These are phyloP conservation scores for Candidula unifasciata DNA, from an alignment of 2,888 invertebrate species.

Conservation along the genomic window DNA sequence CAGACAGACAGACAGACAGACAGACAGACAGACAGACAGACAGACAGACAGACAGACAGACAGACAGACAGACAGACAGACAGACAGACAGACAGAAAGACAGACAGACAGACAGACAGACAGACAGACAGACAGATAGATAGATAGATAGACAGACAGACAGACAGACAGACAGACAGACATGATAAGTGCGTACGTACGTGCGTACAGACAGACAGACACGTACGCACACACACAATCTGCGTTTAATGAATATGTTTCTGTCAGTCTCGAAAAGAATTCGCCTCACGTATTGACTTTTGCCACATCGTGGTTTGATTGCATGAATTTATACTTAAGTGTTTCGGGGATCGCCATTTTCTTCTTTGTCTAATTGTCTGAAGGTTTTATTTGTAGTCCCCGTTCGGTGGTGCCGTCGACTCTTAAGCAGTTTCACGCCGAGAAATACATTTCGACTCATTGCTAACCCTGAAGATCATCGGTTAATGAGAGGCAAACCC, in stretches of 20 bases:
- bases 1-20: neutral
- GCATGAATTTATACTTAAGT: no score
- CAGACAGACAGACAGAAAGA: neutral
- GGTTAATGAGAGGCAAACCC: constrained; percentile 24
- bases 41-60: constrained; percentile 31
- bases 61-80: constrained; percentile 6
- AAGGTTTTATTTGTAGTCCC: neutral
- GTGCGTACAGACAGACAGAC: neutral
- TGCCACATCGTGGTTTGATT: no score
- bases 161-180: constrained; percentile 32
- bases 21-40: constrained; percentile 36
- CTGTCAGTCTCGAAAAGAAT: no score
- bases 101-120: neutral
- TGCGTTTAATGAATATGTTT: no score
- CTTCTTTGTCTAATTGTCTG: neutral
- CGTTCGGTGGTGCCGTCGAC: neutral
- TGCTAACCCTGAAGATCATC: constrained; percentile 8
- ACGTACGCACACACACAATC: no score
- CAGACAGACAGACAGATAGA: neutral
- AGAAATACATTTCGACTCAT: neutral
- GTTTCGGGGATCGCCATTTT: neutral
- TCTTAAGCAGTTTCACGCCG: neutral
- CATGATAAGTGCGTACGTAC: no score
- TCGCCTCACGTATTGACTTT: no score
- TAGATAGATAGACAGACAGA: neutral